phyloP scores from a whole-genome alignment of 2,113 vertebrate species.

The Tursiops truncatus region DNA sequence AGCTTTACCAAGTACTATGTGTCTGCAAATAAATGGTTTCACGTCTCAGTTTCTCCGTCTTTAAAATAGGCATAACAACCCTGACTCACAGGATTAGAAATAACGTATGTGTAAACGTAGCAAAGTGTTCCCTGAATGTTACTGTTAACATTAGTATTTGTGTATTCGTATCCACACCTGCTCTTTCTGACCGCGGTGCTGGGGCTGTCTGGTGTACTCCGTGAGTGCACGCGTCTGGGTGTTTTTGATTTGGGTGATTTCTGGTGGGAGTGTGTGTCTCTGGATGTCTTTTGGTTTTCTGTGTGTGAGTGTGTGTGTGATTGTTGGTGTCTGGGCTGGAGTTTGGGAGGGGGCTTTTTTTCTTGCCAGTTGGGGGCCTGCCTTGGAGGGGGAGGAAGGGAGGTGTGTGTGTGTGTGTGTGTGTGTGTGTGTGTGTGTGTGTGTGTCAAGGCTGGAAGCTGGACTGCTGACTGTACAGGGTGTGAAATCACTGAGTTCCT shows the following conservation, averaged over 20 bases:
- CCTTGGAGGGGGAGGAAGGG: not conserved
- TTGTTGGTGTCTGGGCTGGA: not conserved
- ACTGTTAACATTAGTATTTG: too few species aligned
- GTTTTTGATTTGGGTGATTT: not conserved
- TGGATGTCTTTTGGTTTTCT: not conserved
- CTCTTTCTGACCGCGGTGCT: not conserved
- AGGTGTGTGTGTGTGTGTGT: not conserved
- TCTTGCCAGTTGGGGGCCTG: not conserved
- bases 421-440: not conserved
- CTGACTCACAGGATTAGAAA: not conserved
- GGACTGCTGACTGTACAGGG: conserved; percentile 76
- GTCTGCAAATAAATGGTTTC: not conserved
- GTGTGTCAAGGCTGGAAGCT: conserved; percentile 23
- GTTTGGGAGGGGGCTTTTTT: not conserved
- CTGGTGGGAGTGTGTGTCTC: not conserved
- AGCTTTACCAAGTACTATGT: not conserved
- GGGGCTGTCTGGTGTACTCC: not conserved
- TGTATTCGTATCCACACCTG: fast-evolving
- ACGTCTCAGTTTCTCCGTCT: not conserved
- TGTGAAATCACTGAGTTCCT: conserved; percentile 73
- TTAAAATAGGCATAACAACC: too few species aligned
- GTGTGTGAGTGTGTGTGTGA: not conserved
- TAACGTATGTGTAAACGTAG: fast-evolving
- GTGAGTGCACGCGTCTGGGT: not conserved
- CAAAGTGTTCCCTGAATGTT: fast-evolving